These are phyloP conservation scores for Hesperia comma DNA, from an alignment of 2,888 invertebrate genomes.

Conservation along the genomic window DNA sequence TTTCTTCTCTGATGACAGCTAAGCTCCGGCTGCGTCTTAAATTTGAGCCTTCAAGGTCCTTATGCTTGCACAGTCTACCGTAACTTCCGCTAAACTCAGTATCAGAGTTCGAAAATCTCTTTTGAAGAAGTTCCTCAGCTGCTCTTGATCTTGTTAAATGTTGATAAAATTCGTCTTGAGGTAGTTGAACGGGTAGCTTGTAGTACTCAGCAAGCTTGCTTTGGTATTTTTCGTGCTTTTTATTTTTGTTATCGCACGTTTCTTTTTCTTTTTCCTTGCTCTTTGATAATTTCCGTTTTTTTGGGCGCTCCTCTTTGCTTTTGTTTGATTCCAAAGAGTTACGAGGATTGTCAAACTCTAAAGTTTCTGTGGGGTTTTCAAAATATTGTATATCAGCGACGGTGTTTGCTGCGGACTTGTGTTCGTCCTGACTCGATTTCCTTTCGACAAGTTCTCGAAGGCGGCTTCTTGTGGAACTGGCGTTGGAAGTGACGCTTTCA, in stretches of 20 bases:
- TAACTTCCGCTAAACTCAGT: slow-evolving; percentile 78
- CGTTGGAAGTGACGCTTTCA: slow-evolving; percentile 78
- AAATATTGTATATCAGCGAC: slow-evolving; percentile 79
- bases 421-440: slow-evolving; percentile 81
- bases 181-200: slow-evolving; percentile 73
- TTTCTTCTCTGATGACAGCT: slow-evolving; percentile 90
- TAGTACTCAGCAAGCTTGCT: slow-evolving; percentile 80
- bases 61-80: slow-evolving; percentile 78
- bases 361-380: slow-evolving; percentile 79
- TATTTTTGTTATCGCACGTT: slow-evolving; percentile 64
- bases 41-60: slow-evolving; percentile 80
- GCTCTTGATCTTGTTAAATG: slow-evolving; percentile 77
- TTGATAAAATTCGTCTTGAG: slow-evolving; percentile 80
- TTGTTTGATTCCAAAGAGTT: slow-evolving; percentile 74
- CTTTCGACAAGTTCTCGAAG: slow-evolving; percentile 81
- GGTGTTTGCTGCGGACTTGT: slow-evolving; percentile 76
- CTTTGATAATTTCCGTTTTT: slow-evolving; percentile 73
- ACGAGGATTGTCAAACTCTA: slow-evolving; percentile 75
- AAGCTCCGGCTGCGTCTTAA: slow-evolving; percentile 88
- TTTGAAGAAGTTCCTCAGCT: slow-evolving; percentile 74
- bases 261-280: slow-evolving; percentile 71
- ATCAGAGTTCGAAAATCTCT: slow-evolving; percentile 75
- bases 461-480: slow-evolving; percentile 82
- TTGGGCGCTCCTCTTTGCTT: slow-evolving; percentile 74
- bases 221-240: slow-evolving; percentile 78